These are phyloP conservation scores for Origma solitaria DNA, from an alignment of 2,113 vertebrate species.

Conservation along the genomic window DNA sequence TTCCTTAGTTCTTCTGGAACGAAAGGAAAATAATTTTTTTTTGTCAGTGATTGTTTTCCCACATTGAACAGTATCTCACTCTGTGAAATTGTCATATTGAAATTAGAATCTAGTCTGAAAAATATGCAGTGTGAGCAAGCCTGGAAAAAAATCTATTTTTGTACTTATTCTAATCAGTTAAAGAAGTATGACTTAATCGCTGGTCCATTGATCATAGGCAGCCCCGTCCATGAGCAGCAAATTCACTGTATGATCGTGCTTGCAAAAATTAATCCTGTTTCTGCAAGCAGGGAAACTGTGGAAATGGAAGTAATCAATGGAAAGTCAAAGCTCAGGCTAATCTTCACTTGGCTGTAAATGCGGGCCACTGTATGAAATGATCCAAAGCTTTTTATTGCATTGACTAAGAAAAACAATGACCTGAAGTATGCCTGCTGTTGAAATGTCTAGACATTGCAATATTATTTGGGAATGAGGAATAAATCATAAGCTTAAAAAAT, in stretches of 20 bases:
- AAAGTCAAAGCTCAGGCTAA: neutral
- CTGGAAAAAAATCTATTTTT: conserved; percentile 42
- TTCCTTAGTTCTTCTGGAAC: neutral
- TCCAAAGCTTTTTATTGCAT: neutral
- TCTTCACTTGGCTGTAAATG: neutral
- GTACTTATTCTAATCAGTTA: conserved; percentile 20
- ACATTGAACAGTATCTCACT: neutral
- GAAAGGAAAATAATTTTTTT: neutral
- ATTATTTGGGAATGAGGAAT: neutral
- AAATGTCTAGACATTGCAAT: neutral
- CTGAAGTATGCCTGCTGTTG: neutral
- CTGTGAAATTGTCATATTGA: conserved; percentile 29
- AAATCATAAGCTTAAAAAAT: neutral
- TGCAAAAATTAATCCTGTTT: neutral
- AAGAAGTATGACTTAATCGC: neutral
- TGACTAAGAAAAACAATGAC: neutral
- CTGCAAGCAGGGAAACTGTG: neutral
- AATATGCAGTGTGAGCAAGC: conserved; percentile 17
- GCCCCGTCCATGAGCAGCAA: neutral
- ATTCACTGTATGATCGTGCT: neutral
- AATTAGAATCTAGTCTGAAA: conserved; percentile 33
- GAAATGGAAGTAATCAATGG: neutral
- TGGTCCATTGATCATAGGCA: neutral
- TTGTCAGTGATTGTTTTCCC: neutral
- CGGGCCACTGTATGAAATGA: neutral